Percentiles rank a stretch among this genome's conserved stretches.
Conservation (phyloP, 2,888 invertebrate species). For the Drosophila cyrtoloma region DNA sequence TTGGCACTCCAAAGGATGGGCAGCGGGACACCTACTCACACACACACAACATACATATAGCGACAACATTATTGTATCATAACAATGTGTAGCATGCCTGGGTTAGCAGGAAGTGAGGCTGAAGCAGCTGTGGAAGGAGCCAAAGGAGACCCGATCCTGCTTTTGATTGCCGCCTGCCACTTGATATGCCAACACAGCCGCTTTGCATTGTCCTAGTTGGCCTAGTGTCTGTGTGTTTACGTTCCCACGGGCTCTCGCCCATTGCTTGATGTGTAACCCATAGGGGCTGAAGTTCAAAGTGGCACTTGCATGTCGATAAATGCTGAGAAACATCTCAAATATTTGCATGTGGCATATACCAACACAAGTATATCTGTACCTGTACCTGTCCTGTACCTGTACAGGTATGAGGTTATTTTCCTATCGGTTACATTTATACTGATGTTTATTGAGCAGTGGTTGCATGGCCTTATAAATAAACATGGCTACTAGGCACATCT, state of each 20-base stretch:
- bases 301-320: constrained; percentile 16
- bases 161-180: constrained; percentile 67
- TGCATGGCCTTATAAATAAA: constrained; percentile 34
- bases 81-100: constrained; percentile 50
- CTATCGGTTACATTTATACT: constrained; percentile 35
- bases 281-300: constrained; percentile 49
- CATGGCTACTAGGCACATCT: background rate
- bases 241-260: constrained; percentile 53
- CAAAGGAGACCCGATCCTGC: constrained; percentile 21
- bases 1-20: constrained; percentile 25
- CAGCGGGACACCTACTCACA: background rate
- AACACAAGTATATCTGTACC: background rate
- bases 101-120: constrained; percentile 26
- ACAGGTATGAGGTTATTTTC: constrained; percentile 38
- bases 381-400: background rate
- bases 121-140: background rate
- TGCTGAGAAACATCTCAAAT: constrained; percentile 37
- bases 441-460: constrained; percentile 19
- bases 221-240: constrained; percentile 21
- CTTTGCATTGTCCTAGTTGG: constrained; percentile 20
- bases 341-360: constrained; percentile 22
- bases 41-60: background rate
- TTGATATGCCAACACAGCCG: constrained; percentile 53
- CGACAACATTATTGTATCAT: constrained; percentile 58
- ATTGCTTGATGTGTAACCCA: constrained; percentile 48